Base-by-base conservation (phyloP, 2,797 vertebrate genomes). In the Tragelaphus eurycerus region DNA sequence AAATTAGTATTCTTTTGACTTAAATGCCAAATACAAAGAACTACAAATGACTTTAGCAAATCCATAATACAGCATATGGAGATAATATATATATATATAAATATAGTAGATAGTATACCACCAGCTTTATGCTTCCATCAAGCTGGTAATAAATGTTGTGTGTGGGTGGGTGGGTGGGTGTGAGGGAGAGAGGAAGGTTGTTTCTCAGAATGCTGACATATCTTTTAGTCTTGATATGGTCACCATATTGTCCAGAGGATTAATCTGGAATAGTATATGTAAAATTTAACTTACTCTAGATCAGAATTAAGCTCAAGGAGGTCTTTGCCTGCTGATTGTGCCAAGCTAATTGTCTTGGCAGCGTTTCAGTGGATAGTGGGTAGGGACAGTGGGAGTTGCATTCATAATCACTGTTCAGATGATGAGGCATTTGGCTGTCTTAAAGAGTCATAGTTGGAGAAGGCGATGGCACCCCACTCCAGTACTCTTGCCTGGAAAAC, bases 1-100 rank as follows among this genome's bases (percentile, higher is more conserved):
- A 91, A 94, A 54, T 95, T 76, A 84, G 38, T 62, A 87, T 83
- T 90, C 54, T 82, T 83, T 86, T 86, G 46, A 88, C 84, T 84
- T 92, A 78, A 88, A 92, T 92, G 57, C 27, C 55, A 79, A 91
- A 84, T 55, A 60, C 50, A 86, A 86, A 82, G 82, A 83, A 83
- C 48, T 81, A 64, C 15, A 90, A 92, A 46, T 85, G 76, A 90
- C 52, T 86, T 86, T 3, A 93, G 38, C 59, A 93, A 86, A n/a
- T 90, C 38, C 38, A 2, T 95, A 48, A 90, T 76, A 64, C 23
- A 62, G 31, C 27, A 92, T 76, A 48, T 82, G 16, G 60, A 50
- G 29, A 54, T 48, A 34, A 38, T 38, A 38, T 2, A n/a, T 19
- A n/a, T 19, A 59, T 46, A n/a, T 52, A 85, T 71, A 87, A 79